Conservation (phyloP, 2,113 vertebrate genomes). For the Nesogale talazaci region DNA sequence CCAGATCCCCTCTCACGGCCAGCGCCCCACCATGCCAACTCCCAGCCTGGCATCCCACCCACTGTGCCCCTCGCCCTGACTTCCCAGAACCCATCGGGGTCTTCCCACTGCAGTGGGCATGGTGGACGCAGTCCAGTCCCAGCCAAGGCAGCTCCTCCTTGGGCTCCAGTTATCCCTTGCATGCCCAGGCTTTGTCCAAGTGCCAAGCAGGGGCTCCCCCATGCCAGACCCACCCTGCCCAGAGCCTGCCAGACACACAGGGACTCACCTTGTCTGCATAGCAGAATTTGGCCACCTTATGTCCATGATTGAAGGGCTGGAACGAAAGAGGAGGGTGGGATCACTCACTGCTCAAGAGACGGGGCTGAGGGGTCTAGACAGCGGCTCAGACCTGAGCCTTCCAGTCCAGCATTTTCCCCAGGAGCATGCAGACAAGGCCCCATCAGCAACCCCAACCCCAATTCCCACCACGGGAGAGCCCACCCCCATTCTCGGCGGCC, state of each 20-base stretch:
- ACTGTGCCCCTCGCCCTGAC: not conserved
- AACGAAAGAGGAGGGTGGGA: not conserved
- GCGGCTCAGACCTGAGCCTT: not conserved
- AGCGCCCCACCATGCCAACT: not conserved
- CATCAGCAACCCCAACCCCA: not conserved
- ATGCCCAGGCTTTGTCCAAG: not conserved
- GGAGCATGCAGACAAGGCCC: rapidly evolving
- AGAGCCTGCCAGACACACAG: rapidly evolving
- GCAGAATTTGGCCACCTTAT: slow-evolving; percentile 97
- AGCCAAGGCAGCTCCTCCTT: not conserved
- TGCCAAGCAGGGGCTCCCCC: not conserved
- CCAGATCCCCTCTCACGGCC: not conserved
- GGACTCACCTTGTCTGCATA: slow-evolving; percentile 94
- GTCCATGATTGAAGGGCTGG: slow-evolving; percentile 95
- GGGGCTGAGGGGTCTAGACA: too few species aligned
- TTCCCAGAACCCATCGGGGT: not conserved
- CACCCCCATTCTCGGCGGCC: not conserved
- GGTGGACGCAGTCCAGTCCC: not conserved
- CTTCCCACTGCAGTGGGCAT: not conserved
- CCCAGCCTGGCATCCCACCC: not conserved
- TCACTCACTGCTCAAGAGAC: not conserved
- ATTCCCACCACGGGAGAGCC: not conserved
- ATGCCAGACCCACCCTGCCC: rapidly evolving
- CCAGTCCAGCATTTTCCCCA: not conserved
- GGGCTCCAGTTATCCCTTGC: not conserved